Conservation (phyloP, 2,113 vertebrate genomes). For the Aegotheles bennettii region DNA sequence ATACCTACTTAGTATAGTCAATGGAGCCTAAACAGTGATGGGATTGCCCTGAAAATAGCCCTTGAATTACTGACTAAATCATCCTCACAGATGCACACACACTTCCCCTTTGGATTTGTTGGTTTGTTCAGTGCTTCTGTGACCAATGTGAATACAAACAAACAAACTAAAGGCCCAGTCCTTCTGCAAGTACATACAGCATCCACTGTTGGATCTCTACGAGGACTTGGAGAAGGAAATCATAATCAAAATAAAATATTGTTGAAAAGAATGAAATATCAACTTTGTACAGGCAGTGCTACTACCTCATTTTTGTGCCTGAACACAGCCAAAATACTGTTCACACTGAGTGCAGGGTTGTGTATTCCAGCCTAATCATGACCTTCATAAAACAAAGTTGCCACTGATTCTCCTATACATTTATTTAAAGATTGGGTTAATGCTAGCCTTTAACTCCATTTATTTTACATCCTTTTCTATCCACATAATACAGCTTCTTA, state of each 20-base stretch:
- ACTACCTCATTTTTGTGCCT: background rate
- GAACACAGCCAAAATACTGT: background rate
- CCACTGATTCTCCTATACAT: background rate
- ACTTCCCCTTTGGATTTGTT: background rate
- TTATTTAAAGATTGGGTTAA: background rate
- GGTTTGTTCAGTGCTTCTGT: background rate
- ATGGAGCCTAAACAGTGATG: background rate
- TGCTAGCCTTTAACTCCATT: background rate
- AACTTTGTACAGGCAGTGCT: background rate
- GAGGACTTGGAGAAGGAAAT: background rate
- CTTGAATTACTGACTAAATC: background rate
- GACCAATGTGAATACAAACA: background rate
- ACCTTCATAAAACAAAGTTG: background rate
- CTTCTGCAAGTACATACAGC: background rate
- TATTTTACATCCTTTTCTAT: background rate
- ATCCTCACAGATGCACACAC: background rate
- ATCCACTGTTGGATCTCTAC: background rate
- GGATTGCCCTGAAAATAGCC: background rate
- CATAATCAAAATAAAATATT: background rate
- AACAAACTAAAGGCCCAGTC: background rate
- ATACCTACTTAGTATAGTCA: background rate
- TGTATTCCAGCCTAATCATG: background rate
- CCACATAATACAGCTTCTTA: background rate
- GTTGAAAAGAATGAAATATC: background rate
- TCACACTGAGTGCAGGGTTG: background rate